Percentiles rank a stretch among this genome's conserved stretches.
These are phyloP conservation scores for Phyllotreta cruciferae DNA, from an alignment of 2,888 invertebrate species.

Conservation along the genomic window DNA sequence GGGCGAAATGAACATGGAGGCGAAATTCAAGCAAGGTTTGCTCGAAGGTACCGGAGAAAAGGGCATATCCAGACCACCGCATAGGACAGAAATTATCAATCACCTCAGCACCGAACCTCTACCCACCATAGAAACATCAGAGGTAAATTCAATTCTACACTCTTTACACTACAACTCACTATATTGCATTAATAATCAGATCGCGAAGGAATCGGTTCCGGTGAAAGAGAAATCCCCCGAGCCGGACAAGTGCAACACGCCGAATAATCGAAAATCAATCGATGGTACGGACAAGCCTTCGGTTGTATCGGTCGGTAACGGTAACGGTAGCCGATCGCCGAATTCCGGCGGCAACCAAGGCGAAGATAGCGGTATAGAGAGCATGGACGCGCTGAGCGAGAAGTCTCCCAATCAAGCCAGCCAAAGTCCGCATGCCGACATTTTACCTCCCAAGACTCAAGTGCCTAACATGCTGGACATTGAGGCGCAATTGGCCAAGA, in stretches of 20 bases:
- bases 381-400: constrained; percentile 92
- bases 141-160: constrained; percentile 38
- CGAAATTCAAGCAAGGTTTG: constrained; percentile 67
- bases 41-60: constrained; percentile 60
- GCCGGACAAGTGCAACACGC: constrained; percentile 55
- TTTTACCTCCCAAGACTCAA: constrained; percentile 51
- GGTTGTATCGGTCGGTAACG: constrained; percentile 14
- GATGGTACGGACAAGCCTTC: constrained; percentile 35
- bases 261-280: constrained; percentile 50
- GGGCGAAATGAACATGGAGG: constrained; percentile 63
- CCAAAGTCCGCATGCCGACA: constrained; percentile 69
- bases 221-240: constrained; percentile 55
- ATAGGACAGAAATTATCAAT: constrained; percentile 52
- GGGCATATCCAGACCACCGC: constrained; percentile 53
- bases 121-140: constrained; percentile 40
- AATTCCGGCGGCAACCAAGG: constrained; percentile 66
- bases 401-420: constrained; percentile 71
- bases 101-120: constrained; percentile 37
- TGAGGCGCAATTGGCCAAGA: constrained; percentile 75
- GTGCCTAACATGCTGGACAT: constrained; percentile 70
- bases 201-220: not conserved
- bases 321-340: constrained; percentile 53
- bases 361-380: constrained; percentile 91
- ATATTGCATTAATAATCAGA: too few species aligned
- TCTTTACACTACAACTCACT: not conserved